Evolutionary conservation across 2,113 vertebrate species (phyloP).

Genomic region (Mustelus asterias): DNA sequence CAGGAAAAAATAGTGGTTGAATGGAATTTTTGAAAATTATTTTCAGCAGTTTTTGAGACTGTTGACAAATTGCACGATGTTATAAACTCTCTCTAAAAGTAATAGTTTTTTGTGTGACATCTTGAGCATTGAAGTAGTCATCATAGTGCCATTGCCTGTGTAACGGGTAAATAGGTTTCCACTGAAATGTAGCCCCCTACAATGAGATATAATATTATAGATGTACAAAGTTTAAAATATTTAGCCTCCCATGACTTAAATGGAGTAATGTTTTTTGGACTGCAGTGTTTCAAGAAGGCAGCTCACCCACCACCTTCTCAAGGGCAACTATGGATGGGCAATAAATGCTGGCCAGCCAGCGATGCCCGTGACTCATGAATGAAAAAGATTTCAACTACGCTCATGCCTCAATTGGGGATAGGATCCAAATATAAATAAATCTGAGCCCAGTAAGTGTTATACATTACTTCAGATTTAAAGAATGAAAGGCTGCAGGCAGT

Average conservation of each 20-base stretch:
- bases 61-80: background rate
- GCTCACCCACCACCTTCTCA: too few relatives aligned
- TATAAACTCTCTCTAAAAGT: too few relatives aligned
- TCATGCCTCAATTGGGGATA: background rate
- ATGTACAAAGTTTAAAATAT: background rate
- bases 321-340: too few relatives aligned
- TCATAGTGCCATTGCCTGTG: background rate
- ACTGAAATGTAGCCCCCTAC: background rate
- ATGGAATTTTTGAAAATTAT: background rate
- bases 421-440: background rate
- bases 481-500: background rate
- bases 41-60: background rate
- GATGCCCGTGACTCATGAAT: too few relatives aligned
- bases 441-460: background rate
- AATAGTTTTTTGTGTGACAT: background rate
- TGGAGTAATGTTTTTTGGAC: background rate
- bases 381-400: background rate
- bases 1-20: background rate
- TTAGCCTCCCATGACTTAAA: background rate
- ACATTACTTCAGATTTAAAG: background rate
- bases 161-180: background rate
- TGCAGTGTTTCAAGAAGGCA: too few relatives aligned
- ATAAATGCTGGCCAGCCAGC: too few relatives aligned
- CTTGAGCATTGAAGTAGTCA: background rate
- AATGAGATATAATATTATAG: background rate